Base-by-base conservation (phyloP, 64 coral and sea anemone genomes). In the Montipora sp. region DNA sequence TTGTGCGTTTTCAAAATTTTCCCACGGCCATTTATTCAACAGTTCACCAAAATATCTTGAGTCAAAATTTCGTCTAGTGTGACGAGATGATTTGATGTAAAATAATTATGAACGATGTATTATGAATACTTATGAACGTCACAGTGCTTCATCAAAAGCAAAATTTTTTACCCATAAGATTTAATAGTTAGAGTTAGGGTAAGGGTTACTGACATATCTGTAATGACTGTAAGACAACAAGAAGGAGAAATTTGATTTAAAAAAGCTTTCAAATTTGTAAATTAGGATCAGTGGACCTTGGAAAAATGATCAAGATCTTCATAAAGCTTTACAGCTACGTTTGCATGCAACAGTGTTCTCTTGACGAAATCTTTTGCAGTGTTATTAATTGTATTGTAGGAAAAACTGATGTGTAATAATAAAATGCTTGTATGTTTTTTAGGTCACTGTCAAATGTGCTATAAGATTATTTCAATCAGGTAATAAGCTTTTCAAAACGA, bases 341-440 rank as follows among this genome's bases (percentile, higher is more conserved):
- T 36, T 36, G 36, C 13, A 12, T 63, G 13, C 0, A 63, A 79
- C 59, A 79, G 4, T 81, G 53, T 90, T 90, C 50, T 51, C 87
- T 79, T 79, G 19, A 55, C 14, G 49, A 79, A 63, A 63, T 63
- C 60, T 63, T 63, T 63, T 63, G 60, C 60, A 63, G 60, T 63
- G 9, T 63, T 11, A 63, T 63, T 16, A 14, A 14, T 63, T 63
- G 60, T 63, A 63, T 63, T 63, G 11, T 63, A 63, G 60, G 60
- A 63, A 63, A 63, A 63, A 15, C 60, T 63, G 14, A 63, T 63
- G 60, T 7, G 11, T 63, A 14, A 15, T 63, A 63, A 63, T 15
- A 63, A 63, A 3, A 79, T 79, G 77, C 77, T 21, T 51, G 77
- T 79, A 79, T 79, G 47, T 79, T 79, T 79, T 46, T 79, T 79